Evolutionary conservation across 2,797 vertebrate species (phyloP), one percentile per base, ranked within the genome.

Genomic region (Phrynocephalus guinanensis): DNA sequence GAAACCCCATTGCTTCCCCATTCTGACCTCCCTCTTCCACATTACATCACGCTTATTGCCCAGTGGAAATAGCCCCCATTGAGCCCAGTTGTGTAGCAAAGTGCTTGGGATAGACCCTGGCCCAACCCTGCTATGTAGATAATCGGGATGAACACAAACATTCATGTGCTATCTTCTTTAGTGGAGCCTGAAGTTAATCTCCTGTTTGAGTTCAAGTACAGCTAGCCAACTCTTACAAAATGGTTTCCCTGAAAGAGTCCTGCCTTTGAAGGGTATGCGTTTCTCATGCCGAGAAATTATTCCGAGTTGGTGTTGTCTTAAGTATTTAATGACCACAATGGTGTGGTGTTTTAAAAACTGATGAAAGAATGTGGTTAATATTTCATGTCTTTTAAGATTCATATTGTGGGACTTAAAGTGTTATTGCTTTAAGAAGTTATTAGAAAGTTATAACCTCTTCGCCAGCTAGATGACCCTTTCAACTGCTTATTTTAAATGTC

Each of bases 281-380:
- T 86, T 78, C 78, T 78, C 79, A 86, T 82, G 63, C 66, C 48
- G 22, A 78, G 50, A 86, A 86, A 83, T 88, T 89, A 72, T 48
- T 83, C 83, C n/a, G 13, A 67, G 79, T 44, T 78, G 33, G 52
- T 78, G 60, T 75, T 79, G 80, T 88, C 72, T 79, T 87, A 87
- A 86, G 86, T 83, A 78, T 86, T 88, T 66, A 83, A 85, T 82
- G 79, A 56, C 52, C 76, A 82, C 56, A 68, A 90, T 50, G 70
- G 72, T 82, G 13, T 81, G 75, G 79, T 63, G n/a, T 28, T 88
- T 79, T 86, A 84, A 75, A 79, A 66, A 71, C 50, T 48, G 67
- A 66, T 86, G 84, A 86, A 86, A 38, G 68, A 86, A 83, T 83
- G 78, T 56, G 67, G 70, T 86, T 73, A 88, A 86, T 90, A 83